These are phyloP conservation scores for Acrocephalus arundinaceus DNA, from an alignment of 2,113 vertebrate species.

Conservation along the genomic window DNA sequence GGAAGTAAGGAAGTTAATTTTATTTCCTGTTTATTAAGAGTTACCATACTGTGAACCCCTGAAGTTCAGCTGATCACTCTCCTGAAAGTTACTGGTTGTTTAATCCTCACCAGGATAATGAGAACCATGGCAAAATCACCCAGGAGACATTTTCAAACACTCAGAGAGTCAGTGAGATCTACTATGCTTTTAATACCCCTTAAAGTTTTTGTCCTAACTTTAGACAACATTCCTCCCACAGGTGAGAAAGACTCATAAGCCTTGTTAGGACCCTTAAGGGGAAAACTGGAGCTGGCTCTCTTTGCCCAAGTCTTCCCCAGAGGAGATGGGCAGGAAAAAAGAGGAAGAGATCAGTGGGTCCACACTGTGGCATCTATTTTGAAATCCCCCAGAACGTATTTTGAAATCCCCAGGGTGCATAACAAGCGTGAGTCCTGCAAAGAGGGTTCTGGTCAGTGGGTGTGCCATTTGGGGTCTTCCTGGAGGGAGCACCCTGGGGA, in stretches of 20 bases:
- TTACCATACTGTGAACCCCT: background rate
- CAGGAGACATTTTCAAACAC: background rate
- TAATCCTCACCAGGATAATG: background rate
- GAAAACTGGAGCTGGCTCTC: background rate
- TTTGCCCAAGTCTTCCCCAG: background rate
- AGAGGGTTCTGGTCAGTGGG: background rate
- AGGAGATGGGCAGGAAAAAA: background rate
- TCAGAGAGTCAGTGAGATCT: background rate
- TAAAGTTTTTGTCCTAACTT: background rate
- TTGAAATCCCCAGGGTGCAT: background rate
- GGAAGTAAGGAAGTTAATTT: background rate
- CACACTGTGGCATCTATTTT: background rate
- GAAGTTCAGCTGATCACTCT: background rate
- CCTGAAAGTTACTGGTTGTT: background rate
- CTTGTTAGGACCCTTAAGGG: background rate
- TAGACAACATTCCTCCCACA: background rate
- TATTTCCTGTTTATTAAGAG: slow-evolving; percentile 30
- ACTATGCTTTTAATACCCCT: background rate
- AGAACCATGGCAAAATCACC: background rate
- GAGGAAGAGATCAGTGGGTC: background rate
- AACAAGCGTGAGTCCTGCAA: accelerated
- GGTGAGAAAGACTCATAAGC: background rate
- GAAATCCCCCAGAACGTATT: background rate
- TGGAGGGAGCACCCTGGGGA: background rate
- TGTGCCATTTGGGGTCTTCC: background rate